phyloP scores from a whole-genome alignment of 2,797 vertebrate species.

The Urocyon cinereoargenteus region DNA sequence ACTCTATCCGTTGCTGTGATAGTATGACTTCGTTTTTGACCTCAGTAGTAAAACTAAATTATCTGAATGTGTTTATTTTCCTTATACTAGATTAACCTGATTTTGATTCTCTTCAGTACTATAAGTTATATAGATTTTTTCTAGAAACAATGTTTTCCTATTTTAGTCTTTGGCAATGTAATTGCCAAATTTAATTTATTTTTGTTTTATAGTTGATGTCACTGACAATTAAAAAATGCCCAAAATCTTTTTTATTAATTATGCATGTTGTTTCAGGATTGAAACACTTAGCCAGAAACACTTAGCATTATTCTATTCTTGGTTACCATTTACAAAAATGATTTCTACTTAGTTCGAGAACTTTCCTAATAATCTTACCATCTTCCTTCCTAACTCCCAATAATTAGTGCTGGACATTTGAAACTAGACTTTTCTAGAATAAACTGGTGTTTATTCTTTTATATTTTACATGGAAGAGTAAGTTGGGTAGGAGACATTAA shows the following conservation, averaged over 20 bases:
- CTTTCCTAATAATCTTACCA: not conserved
- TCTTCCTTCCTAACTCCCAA: not conserved
- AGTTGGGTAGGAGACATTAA: not conserved
- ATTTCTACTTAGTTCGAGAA: not conserved
- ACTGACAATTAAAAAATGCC: not conserved
- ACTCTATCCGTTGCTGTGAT: not conserved
- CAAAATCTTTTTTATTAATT: conserved; percentile 34
- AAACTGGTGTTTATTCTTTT: not conserved
- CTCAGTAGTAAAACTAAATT: not conserved
- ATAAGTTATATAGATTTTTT: conserved; percentile 15
- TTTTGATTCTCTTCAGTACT: not conserved
- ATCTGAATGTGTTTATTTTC: not conserved
- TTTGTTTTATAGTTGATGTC: not conserved
- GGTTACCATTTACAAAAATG: conserved; percentile 29
- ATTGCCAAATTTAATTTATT: not conserved
- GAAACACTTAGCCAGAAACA: not conserved
- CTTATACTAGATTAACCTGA: not conserved
- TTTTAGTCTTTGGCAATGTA: not conserved
- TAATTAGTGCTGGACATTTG: not conserved
- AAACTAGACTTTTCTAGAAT: not conserved
- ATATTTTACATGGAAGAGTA: not conserved
- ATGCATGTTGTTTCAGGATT: not conserved
- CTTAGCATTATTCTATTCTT: not conserved
- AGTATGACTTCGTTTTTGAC: not conserved
- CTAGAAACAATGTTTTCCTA: conserved; percentile 11